phyloP scores from a whole-genome alignment of 2,888 invertebrate species.

The Escarpia spicata region DNA sequence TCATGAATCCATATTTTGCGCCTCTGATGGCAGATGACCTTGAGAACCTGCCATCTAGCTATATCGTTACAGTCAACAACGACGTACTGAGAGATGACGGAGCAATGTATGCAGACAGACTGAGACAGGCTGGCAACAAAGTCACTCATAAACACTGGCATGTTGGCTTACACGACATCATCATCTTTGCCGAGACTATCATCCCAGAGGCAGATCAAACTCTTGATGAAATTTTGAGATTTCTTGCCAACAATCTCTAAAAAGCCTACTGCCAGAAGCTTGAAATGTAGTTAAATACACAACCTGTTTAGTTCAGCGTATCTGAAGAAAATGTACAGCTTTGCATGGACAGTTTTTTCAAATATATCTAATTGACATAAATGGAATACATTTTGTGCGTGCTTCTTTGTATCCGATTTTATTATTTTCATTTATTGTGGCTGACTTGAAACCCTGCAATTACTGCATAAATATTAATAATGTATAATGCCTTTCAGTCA shows the following conservation, averaged over 20 bases:
- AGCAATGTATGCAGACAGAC: constrained; percentile 60
- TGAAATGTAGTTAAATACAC: neutral
- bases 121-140: constrained; percentile 52
- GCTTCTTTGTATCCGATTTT: too few relatives aligned
- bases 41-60: constrained; percentile 55
- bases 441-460: too few relatives aligned
- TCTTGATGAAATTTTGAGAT: neutral
- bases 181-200: neutral
- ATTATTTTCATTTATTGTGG: too few relatives aligned
- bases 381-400: too few relatives aligned
- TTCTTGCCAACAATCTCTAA: neutral
- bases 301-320: neutral
- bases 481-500: too few relatives aligned
- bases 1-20: constrained; percentile 56
- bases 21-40: constrained; percentile 60
- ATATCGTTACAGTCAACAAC: constrained; percentile 63
- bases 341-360: too few relatives aligned
- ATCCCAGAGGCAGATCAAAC: neutral
- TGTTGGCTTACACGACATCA: constrained; percentile 51
- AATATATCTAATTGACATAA: too few relatives aligned
- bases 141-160: constrained; percentile 53
- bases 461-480: too few relatives aligned
- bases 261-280: neutral
- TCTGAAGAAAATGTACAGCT: neutral
- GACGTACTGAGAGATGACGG: constrained; percentile 66